A percentile compares a stretch with the other conserved stretches of the same genome.
Evolutionary conservation across 2,888 invertebrate species (phyloP).

Genomic region (Parnassius mnemosyne): DNA sequence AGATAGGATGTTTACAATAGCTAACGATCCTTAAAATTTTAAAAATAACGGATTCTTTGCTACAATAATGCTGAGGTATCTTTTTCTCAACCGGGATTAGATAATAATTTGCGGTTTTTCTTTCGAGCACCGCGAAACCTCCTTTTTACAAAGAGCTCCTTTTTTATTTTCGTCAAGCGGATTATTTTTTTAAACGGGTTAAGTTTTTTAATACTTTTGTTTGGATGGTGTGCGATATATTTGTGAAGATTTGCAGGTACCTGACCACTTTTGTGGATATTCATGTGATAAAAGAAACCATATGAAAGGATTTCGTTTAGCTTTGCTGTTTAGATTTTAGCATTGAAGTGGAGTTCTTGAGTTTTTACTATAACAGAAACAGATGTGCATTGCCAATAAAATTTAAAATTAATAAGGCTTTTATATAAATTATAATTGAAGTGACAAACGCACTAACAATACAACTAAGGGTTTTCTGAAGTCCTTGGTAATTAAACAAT

Average conservation of each 20-base stretch:
- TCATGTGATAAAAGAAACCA: conserved; percentile 8
- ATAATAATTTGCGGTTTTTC: conserved; percentile 60
- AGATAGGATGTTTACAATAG: conserved; percentile 8
- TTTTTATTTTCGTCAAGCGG: conserved; percentile 67
- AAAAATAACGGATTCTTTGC: conserved; percentile 32
- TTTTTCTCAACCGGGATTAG: conserved; percentile 46
- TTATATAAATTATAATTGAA: too few relatives aligned
- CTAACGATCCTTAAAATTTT: conserved; percentile 8
- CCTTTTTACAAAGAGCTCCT: conserved; percentile 46
- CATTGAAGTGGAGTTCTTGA: conserved; percentile 10
- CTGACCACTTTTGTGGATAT: conserved; percentile 24
- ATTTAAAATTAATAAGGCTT: too few relatives aligned
- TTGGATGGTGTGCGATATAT: conserved; percentile 10
- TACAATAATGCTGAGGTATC: conserved; percentile 41
- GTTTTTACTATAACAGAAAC: conserved; percentile 10
- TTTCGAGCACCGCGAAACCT: conserved; percentile 49
- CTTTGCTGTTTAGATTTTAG: conserved; percentile 11
- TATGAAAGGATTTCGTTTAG: conserved; percentile 20
- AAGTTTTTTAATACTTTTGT: conserved; percentile 47
- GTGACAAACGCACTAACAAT: too few relatives aligned
- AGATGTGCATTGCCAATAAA: conserved; percentile 7
- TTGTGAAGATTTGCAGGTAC: conserved; percentile 13
- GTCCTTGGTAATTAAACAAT: too few relatives aligned
- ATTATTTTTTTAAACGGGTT: conserved; percentile 68
- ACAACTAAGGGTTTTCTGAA: too few relatives aligned